These are phyloP conservation scores for Drosophila engyochracea DNA, from an alignment of 2,888 invertebrate genomes.

Conservation along the genomic window DNA sequence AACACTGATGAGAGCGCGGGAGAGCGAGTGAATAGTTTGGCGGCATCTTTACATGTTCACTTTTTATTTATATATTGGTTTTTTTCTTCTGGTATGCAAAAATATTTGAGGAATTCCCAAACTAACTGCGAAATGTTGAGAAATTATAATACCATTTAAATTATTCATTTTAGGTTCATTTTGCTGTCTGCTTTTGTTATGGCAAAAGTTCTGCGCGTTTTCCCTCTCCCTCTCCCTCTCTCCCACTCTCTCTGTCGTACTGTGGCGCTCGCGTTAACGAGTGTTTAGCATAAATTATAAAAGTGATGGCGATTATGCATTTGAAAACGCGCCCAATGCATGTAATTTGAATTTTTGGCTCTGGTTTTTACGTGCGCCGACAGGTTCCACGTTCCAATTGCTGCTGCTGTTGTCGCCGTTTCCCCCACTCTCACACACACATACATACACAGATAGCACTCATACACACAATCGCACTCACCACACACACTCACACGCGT, in stretches of 20 bases:
- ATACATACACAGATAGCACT: constrained; percentile 27
- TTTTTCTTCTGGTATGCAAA: constrained; percentile 64
- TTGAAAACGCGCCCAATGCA: constrained; percentile 74
- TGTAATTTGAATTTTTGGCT: constrained; percentile 72
- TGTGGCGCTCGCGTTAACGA: constrained; percentile 27
- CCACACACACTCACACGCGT: constrained; percentile 35
- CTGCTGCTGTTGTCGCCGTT: constrained; percentile 44
- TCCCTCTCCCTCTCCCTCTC: not conserved
- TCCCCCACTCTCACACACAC: constrained; percentile 45
- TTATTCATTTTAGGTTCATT: constrained; percentile 42
- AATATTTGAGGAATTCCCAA: constrained; percentile 78
- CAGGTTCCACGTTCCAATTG: constrained; percentile 75
- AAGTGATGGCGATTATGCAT: constrained; percentile 70
- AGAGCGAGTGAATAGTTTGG: constrained; percentile 49
- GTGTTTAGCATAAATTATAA: constrained; percentile 71
- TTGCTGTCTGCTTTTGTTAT: constrained; percentile 35
- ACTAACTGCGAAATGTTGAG: constrained; percentile 58
- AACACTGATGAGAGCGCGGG: constrained; percentile 30
- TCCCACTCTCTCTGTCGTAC: not conserved
- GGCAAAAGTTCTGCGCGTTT: constrained; percentile 47
- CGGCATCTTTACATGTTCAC: constrained; percentile 64
- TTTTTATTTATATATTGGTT: constrained; percentile 25
- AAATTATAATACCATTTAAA: constrained; percentile 58
- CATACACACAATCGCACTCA: constrained; percentile 43
- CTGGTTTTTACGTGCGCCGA: constrained; percentile 77